Base-by-base conservation (phyloP, 2,888 invertebrate genomes). In the Eumacrocentrus americanus region DNA sequence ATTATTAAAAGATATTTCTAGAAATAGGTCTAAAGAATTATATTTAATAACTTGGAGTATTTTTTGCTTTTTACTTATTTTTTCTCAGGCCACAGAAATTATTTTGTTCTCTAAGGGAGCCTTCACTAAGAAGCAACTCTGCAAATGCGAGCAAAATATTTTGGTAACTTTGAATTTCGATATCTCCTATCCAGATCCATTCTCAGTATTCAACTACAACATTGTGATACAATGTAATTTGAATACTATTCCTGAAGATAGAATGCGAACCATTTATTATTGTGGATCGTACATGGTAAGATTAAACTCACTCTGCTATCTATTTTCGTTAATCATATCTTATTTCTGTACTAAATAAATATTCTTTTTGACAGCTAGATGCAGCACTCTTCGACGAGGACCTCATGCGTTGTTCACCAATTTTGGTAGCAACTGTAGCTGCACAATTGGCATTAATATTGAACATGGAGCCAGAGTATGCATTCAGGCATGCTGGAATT, bases 261-360 rank as follows among this genome's bases (percentile, higher is more conserved):
- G n/a, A n/a, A 7, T 40, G 4, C 1, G 56, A 34, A 18, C 3
- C 1, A 22, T 69, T 1, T 73, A 72, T 22, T 64, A 68, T 22
- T 70, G 66, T 23, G 72, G 71, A 2, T 58, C 67, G 29, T 77
- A 77, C 7, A 52, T 73, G 69, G 77, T 77, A 65, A 46, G 1
- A 34, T 53, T 12, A 2, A 4, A 42, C 14, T 42, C 20, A 16
- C n/a, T 12, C 25, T 18, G 12, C 35, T 25, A 35, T 12, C 23
- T 20, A 3, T 3, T 42, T 5, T 40, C 16, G 9, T 7, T 16
- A 14, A 7, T 5, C 16, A 18, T 42, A 42, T 20, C 2, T 14
- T 23, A 6, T n/a, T n/a, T n/a, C n/a, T n/a, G n/a, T n/a, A n/a
- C n/a, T n/a, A 1, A 48, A 18, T 48, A n/a, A 18, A 23, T 11